A percentile compares a stretch with the other conserved stretches of the same genome.
Conservation (phyloP, 2,113 vertebrate genomes). For the Illadopsis cleaveri region DNA sequence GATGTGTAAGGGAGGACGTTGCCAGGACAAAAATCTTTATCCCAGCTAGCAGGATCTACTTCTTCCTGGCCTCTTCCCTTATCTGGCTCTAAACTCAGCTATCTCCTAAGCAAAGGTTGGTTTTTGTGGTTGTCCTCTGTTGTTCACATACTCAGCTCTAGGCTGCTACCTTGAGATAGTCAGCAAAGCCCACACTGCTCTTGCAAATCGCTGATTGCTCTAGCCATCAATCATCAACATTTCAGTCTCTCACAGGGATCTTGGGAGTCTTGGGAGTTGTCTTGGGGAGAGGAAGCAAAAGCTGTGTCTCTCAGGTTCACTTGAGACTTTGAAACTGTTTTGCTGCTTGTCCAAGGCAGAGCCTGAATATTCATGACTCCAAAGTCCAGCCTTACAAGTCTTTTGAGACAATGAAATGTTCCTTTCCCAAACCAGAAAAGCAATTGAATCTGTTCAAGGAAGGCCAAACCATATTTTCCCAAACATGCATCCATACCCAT, state of each 20-base stretch:
- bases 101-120: neutral
- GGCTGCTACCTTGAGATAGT: neutral
- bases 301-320: accelerated
- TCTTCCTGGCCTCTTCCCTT: neutral
- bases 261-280: neutral
- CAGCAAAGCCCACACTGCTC: neutral
- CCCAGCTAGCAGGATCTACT: accelerated
- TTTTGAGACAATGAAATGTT: neutral
- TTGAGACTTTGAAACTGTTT: neutral
- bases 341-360: neutral
- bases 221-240: neutral
- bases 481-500: neutral
- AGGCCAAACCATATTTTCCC: neutral
- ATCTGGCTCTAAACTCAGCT: neutral
- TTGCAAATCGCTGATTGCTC: neutral
- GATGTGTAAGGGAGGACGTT: neutral
- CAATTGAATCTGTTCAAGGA: neutral
- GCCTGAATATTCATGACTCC: neutral
- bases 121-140: neutral
- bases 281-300: neutral
- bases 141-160: neutral
- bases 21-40: neutral
- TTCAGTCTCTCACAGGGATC: neutral
- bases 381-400: neutral
- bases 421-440: neutral